Conservation (phyloP, 1,140 invertebrate species). For the Cyclargus thomasi region DNA sequence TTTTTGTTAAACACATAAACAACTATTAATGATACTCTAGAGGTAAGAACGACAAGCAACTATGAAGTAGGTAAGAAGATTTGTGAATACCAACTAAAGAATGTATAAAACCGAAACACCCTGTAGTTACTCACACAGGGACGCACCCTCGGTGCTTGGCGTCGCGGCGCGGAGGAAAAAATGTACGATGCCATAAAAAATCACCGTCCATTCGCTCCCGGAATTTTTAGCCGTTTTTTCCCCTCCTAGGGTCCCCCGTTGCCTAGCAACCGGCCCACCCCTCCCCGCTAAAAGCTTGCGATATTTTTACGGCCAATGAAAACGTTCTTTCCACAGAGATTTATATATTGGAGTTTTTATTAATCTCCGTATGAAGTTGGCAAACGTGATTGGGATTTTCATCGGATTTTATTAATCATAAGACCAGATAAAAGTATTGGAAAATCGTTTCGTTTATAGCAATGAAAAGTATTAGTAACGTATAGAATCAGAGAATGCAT, state of each 20-base stretch:
- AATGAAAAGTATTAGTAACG: neutral
- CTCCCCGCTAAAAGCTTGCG: constrained; percentile 47
- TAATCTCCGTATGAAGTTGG: neutral
- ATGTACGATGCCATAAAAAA: constrained; percentile 74
- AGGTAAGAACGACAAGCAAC: no score
- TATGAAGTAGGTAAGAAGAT: no score
- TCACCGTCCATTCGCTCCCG: constrained; percentile 66
- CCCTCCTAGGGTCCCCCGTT: constrained; percentile 62
- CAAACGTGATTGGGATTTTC: constrained; percentile 3
- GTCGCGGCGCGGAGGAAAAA: constrained; percentile 65
- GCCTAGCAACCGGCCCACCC: constrained; percentile 48
- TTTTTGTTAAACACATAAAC: no score
- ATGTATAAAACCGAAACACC: constrained; percentile 21
- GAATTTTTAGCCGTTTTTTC: constrained; percentile 73
- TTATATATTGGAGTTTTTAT: constrained; percentile 21
- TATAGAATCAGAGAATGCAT: neutral
- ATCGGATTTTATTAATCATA: constrained; percentile 2
- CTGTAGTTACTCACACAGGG: constrained; percentile 44
- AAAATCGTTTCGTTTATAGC: neutral
- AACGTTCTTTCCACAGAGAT: constrained; percentile 25
- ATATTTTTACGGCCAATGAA: constrained; percentile 63
- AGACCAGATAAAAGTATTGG: neutral
- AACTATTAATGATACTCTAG: no score
- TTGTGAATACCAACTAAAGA: no score
- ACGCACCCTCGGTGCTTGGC: constrained; percentile 33